Evolutionary conservation across 1,140 invertebrate species (phyloP).

Genomic region (Acromyrmex heyeri): DNA sequence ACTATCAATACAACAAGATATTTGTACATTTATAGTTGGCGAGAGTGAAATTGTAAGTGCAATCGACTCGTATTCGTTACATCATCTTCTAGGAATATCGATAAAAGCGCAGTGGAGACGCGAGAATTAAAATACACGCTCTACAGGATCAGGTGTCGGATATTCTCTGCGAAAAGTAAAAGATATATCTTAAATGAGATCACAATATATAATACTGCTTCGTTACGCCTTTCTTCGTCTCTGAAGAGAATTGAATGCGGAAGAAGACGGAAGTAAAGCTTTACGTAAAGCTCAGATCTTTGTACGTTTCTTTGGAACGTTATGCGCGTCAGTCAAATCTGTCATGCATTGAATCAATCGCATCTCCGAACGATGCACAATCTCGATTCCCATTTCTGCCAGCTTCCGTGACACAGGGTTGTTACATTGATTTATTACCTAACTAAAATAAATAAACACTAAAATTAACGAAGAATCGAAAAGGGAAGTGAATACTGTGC

Average conservation of each 20-base stretch:
- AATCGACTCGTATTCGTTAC: constrained; percentile 1
- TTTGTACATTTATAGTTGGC: constrained; percentile 61
- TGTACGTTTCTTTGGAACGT: constrained; percentile 35
- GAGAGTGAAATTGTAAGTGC: constrained; percentile 20
- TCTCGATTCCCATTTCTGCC: constrained; percentile 19
- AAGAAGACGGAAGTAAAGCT: constrained; percentile 16
- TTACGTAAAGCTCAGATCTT: constrained; percentile 21
- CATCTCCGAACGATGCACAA: constrained; percentile 9
- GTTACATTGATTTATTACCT: constrained; percentile 2
- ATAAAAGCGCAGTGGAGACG: background rate
- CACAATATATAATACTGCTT: constrained; percentile 84
- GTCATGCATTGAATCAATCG: background rate
- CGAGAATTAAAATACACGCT: constrained; percentile 22
- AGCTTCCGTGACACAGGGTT: background rate
- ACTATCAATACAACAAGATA: constrained; percentile 37
- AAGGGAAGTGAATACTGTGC: background rate
- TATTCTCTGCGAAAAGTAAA: constrained; percentile 34
- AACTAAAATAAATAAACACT: constrained; percentile 36
- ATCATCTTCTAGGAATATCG: background rate
- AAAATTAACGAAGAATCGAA: constrained; percentile 6
- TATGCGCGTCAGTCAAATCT: constrained; percentile 7
- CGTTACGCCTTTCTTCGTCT: constrained; percentile 69
- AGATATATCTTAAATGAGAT: constrained; percentile 72
- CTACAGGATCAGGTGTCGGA: constrained; percentile 1
- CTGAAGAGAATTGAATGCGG: constrained; percentile 43